phyloP scores from a whole-genome alignment of 2,888 invertebrate species.

The Plemyria rubiginata region DNA sequence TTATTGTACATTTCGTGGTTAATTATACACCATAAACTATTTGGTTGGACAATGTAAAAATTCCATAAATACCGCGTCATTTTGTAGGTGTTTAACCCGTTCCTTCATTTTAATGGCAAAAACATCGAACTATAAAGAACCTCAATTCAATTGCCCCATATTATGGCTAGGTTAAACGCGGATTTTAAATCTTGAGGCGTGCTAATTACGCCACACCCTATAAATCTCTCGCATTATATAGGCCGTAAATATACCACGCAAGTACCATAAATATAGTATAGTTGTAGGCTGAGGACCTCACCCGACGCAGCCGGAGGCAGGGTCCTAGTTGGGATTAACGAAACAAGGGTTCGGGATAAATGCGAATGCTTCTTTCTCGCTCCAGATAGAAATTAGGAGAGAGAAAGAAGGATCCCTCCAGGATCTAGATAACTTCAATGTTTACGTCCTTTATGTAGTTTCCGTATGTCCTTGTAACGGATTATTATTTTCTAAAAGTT shows the following conservation, averaged over 20 bases:
- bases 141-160: slow-evolving; percentile 60
- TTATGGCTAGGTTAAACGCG: slow-evolving; percentile 45
- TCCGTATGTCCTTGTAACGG: too few relatives aligned
- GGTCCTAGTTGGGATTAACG: slow-evolving; percentile 3
- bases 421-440: too few relatives aligned
- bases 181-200: slow-evolving; percentile 66
- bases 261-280: slow-evolving; percentile 70
- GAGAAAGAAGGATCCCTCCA: too few relatives aligned
- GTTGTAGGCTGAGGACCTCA: slow-evolving; percentile 79
- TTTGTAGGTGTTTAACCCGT: slow-evolving; percentile 1
- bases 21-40: slow-evolving; percentile 21
- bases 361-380: too few relatives aligned
- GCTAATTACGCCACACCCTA: slow-evolving; percentile 76
- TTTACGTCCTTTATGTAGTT: too few relatives aligned
- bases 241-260: slow-evolving; percentile 73
- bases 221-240: slow-evolving; percentile 77
- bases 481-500: too few relatives aligned
- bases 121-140: slow-evolving; percentile 36
- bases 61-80: background rate
- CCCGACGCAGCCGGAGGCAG: slow-evolving; percentile 62
- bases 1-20: slow-evolving; percentile 20
- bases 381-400: too few relatives aligned
- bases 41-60: slow-evolving; percentile 6
- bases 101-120: slow-evolving; percentile 12
- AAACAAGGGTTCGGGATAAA: background rate